A percentile compares a stretch with the other conserved stretches of the same genome.
phyloP scores from a whole-genome alignment of 2,797 vertebrate genomes.

The Podarcis siculus region DNA sequence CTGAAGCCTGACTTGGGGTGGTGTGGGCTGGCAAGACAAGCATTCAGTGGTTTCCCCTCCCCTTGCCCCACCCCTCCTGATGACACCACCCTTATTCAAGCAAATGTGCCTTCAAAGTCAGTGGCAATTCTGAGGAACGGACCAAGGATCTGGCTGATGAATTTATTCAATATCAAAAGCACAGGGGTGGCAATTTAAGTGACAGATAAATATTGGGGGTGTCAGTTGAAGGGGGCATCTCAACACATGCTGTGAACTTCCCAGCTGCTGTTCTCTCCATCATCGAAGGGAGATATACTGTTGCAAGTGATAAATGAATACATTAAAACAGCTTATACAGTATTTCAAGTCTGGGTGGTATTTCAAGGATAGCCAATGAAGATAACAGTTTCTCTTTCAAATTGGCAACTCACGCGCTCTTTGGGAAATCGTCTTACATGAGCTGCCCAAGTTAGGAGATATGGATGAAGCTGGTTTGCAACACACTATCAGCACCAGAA shows the following conservation, averaged over 20 bases:
- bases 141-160: neutral
- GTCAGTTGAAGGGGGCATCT: neutral
- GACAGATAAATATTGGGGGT: neutral
- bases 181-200: neutral
- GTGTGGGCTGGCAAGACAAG: neutral
- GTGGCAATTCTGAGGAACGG: neutral
- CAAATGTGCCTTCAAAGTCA: neutral
- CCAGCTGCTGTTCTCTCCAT: neutral
- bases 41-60: neutral
- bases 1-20: neutral
- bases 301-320: neutral
- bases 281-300: neutral
- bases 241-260: neutral
- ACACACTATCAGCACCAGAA: neutral
- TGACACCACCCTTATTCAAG: neutral
- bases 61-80: neutral
- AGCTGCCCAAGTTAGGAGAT: neutral
- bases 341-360: neutral
- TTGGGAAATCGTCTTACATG: neutral
- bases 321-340: neutral
- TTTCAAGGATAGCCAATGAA: constrained; percentile 8
- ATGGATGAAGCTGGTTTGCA: neutral
- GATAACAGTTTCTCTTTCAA: neutral
- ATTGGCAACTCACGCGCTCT: neutral
- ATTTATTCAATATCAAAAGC: neutral